phyloP scores from a whole-genome alignment of 2,797 vertebrate species.

The Pantherophis alleghaniensis region DNA sequence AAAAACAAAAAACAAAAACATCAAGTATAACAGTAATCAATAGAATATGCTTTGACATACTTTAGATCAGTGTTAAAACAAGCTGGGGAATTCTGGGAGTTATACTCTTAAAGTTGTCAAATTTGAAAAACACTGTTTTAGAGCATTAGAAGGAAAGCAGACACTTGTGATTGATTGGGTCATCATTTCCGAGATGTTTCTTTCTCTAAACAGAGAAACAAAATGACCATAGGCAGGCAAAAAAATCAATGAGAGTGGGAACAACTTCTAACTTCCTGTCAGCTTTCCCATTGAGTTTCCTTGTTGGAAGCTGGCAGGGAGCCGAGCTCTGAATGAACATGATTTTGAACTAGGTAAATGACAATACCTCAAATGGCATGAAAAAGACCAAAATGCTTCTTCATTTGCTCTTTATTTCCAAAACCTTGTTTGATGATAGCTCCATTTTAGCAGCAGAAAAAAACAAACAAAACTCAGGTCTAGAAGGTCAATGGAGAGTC shows the following conservation, averaged over 20 bases:
- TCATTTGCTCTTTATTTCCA: neutral
- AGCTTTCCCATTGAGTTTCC: neutral
- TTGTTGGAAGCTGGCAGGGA: neutral
- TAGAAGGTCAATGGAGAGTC: neutral
- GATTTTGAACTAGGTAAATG: neutral
- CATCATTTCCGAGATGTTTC: neutral
- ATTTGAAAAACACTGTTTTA: constrained; percentile 6
- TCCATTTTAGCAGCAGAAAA: neutral
- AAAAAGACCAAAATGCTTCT: neutral
- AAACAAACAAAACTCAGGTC: neutral
- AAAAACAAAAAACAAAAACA: neutral
- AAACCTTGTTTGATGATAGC: neutral
- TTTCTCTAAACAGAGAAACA: neutral
- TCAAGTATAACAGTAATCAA: neutral
- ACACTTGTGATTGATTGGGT: neutral
- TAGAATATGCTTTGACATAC: neutral
- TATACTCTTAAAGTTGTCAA: neutral
- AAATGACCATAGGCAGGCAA: neutral
- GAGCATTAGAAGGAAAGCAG: constrained; percentile 17
- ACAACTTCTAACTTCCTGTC: neutral
- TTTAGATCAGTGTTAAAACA: neutral
- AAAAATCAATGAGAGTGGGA: neutral
- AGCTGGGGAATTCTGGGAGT: neutral
- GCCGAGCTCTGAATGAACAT: neutral
- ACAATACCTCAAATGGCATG: neutral